phyloP scores from a whole-genome alignment of 1,140 invertebrate species.

The Pissodes strobi region DNA sequence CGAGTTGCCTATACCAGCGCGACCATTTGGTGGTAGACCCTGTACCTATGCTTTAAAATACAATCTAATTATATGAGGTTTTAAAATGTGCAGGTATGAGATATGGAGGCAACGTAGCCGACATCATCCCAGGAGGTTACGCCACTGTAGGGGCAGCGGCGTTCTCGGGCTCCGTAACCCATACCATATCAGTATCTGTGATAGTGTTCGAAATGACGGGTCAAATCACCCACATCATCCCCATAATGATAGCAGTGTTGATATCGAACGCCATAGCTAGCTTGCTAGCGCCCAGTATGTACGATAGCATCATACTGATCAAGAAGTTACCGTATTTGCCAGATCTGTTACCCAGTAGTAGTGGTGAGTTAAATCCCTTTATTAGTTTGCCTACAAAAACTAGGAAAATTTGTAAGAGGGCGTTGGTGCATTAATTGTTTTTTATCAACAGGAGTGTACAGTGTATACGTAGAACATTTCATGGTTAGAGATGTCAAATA shows the following conservation, averaged over 20 bases:
- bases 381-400: no score
- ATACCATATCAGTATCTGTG: constrained; percentile 96
- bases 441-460: constrained; percentile 79
- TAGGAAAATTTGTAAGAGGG: no score
- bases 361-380: constrained; percentile 64
- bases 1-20: no score
- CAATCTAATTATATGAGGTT: no score
- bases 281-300: constrained; percentile 92
- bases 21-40: no score
- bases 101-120: constrained; percentile 80
- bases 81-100: no score
- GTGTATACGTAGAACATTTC: constrained; percentile 93
- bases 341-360: constrained; percentile 80
- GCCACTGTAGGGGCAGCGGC: constrained; percentile 92
- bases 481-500: constrained; percentile 91
- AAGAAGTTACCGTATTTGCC: constrained; percentile 97
- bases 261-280: constrained; percentile 94
- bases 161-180: constrained; percentile 93
- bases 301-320: constrained; percentile 97
- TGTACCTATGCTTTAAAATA: no score
- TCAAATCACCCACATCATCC: constrained; percentile 91
- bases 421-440: no score
- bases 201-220: constrained; percentile 97
- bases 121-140: constrained; percentile 92
- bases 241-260: constrained; percentile 94